Percentiles rank a stretch among this genome's conserved stretches.
phyloP scores from a whole-genome alignment of 2,113 vertebrate genomes.

The Datnioides undecimradiatus region DNA sequence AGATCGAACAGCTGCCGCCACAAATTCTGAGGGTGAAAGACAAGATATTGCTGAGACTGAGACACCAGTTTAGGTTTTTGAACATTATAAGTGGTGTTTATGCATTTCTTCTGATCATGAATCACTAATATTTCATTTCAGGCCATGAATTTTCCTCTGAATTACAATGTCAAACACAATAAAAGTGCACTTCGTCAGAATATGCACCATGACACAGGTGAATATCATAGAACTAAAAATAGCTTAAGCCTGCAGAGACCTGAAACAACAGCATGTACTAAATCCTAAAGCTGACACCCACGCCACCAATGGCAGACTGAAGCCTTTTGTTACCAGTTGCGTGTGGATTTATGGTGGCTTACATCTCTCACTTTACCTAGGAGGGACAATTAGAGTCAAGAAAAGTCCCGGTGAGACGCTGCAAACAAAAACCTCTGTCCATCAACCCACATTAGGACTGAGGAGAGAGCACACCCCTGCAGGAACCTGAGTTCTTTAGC shows the following conservation, averaged over 20 bases:
- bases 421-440: conserved; percentile 49
- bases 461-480: conserved; percentile 44
- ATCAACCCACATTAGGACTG: conserved; percentile 18
- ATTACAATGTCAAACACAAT: conserved; percentile 6
- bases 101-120: not conserved
- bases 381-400: conserved; percentile 44
- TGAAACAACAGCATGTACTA: conserved; percentile 47
- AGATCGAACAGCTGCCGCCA: conserved; percentile 89
- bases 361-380: conserved; percentile 38
- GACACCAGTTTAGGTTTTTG: not conserved
- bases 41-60: not conserved
- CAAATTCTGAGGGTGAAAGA: conserved; percentile 81
- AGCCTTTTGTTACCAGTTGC: conserved; percentile 56
- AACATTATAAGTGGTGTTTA: not conserved
- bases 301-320: conserved; percentile 28
- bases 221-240: conserved; percentile 59
- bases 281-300: conserved; percentile 75
- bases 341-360: conserved; percentile 51
- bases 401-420: conserved; percentile 31
- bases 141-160: not conserved
- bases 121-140: not conserved
- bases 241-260: conserved; percentile 38
- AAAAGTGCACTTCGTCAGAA: not conserved
- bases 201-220: conserved; percentile 28
- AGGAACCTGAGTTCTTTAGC: not conserved